Conservation (phyloP, 2,888 invertebrate species). For the Diplazon laetatorius region DNA sequence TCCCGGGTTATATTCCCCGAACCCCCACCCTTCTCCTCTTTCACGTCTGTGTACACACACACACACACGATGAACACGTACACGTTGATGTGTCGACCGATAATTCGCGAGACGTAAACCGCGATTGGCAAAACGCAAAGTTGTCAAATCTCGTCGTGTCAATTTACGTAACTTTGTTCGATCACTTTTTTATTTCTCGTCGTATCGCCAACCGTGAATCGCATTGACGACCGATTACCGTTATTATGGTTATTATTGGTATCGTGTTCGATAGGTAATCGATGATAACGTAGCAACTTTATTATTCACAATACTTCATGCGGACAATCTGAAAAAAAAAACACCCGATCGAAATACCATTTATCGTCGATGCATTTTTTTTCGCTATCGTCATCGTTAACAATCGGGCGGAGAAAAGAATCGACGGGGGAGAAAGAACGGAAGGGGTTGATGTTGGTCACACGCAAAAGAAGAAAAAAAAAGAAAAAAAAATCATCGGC, state of each 20-base stretch:
- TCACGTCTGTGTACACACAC: conserved; percentile 1
- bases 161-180: neutral
- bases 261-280: neutral
- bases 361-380: conserved; percentile 1
- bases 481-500: no score
- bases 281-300: neutral
- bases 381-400: conserved; percentile 14
- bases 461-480: conserved; percentile 40
- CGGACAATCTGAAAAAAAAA: conserved; percentile 19
- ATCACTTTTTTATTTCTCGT: conserved; percentile 5
- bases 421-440: neutral
- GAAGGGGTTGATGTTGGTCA: conserved; percentile 32
- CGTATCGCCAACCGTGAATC: neutral
- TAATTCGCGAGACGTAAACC: conserved; percentile 18
- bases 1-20: conserved; percentile 18
- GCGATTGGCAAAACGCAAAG: neutral
- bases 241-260: neutral
- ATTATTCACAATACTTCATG: neutral
- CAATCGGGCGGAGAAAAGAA: neutral
- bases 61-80: neutral
- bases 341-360: neutral
- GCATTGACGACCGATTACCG: neutral
- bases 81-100: conserved; percentile 2
- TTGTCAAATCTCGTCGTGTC: neutral
- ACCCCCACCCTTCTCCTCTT: neutral